A percentile compares a stretch with the other conserved stretches of the same genome.
Conservation (phyloP, 2,113 vertebrate species). For the Saccopteryx leptura region DNA sequence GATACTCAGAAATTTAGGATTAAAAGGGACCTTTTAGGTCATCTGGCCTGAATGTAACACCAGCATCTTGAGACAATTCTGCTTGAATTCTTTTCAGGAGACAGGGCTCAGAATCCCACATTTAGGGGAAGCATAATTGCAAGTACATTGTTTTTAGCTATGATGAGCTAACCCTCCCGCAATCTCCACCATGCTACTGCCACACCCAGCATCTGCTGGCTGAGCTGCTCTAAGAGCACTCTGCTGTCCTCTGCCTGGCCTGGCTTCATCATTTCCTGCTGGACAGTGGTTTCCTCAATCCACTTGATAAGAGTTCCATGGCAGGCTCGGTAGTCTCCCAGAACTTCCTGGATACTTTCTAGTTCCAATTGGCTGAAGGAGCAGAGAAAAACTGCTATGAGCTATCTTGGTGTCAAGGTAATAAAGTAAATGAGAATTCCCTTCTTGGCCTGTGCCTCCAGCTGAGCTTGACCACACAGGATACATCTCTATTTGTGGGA, state of each 20-base stretch:
- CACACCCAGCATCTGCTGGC: conserved; percentile 95
- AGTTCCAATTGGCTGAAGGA: conserved; percentile 91
- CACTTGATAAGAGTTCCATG: conserved; percentile 94
- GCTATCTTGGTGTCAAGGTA: not conserved
- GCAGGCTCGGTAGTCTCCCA: conserved; percentile 94
- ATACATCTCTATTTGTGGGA: not conserved
- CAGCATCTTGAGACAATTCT: not conserved
- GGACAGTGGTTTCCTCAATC: conserved; percentile 96
- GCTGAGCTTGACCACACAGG: not conserved
- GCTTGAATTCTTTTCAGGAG: not conserved
- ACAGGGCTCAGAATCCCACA: not conserved
- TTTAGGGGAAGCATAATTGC: not conserved
- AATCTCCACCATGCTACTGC: not conserved
- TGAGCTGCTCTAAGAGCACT: conserved; percentile 95
- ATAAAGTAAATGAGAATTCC: not conserved
- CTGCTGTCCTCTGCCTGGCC: conserved; percentile 95
- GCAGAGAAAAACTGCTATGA: not conserved
- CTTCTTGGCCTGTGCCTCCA: not conserved
- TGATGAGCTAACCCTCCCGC: not conserved
- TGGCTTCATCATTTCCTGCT: conserved; percentile 95
- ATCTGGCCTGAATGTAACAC: not conserved
- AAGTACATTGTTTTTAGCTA: not conserved
- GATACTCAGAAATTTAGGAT: conserved; percentile 30
- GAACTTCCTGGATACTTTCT: conserved; percentile 91
- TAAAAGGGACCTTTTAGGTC: not conserved